Conservation (phyloP, 2,113 vertebrate genomes). For the Ibidorhyncha struthersii region DNA sequence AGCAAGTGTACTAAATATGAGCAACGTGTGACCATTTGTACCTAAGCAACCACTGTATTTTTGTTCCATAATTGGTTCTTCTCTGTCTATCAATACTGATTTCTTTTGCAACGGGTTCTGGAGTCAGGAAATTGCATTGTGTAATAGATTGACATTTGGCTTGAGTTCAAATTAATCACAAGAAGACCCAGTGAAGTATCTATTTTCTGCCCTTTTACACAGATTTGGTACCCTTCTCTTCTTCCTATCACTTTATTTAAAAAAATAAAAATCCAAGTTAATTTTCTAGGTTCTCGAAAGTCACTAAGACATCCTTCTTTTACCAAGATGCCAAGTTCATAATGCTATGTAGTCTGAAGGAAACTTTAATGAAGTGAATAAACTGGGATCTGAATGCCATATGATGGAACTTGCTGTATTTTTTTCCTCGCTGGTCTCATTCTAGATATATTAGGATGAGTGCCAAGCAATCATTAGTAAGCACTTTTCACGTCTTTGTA, state of each 20-base stretch:
- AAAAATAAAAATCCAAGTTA: background rate
- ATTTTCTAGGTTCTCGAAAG: background rate
- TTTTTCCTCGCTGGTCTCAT: background rate
- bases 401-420: background rate
- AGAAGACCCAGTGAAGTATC: background rate
- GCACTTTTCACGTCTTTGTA: background rate
- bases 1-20: background rate
- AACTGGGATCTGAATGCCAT: background rate
- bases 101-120: background rate
- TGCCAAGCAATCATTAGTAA: slow-evolving; percentile 14
- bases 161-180: background rate
- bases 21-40: background rate
- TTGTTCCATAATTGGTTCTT: background rate
- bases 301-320: background rate
- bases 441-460: background rate
- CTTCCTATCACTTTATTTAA: background rate
- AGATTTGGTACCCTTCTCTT: background rate
- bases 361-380: background rate
- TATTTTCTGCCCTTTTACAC: background rate
- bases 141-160: background rate
- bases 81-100: background rate
- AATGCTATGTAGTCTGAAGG: background rate
- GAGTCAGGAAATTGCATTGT: background rate
- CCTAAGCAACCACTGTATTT: background rate
- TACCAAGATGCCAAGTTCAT: background rate